Evolutionary conservation across 2,797 vertebrate genomes (phyloP).

Genomic region (Macrochelys suwanniensis): DNA sequence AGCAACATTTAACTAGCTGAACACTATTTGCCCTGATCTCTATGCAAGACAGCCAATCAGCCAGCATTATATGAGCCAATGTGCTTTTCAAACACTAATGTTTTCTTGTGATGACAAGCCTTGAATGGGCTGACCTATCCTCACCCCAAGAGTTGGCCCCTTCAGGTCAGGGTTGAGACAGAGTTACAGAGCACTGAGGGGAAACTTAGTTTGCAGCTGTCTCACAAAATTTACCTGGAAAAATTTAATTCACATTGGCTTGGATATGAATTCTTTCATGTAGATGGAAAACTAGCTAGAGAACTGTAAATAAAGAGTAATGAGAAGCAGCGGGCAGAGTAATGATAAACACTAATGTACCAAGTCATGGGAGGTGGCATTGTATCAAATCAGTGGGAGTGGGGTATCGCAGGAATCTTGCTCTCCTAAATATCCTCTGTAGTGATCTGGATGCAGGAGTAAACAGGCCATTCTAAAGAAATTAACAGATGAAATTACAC

Average conservation of each 20-base stretch:
- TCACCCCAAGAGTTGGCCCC: accelerated
- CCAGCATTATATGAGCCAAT: not conserved
- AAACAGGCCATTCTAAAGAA: not conserved
- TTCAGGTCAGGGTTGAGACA: not conserved
- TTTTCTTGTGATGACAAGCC: not conserved
- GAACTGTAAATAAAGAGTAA: slow-evolving; percentile 48
- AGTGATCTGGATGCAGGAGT: not conserved
- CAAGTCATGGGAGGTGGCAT: slow-evolving; percentile 22
- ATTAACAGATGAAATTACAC: not conserved
- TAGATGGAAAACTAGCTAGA: slow-evolving; percentile 18
- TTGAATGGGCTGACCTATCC: not conserved
- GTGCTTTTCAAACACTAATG: not conserved
- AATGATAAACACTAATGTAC: slow-evolving; percentile 17
- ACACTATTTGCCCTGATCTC: not conserved
- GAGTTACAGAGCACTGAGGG: not conserved
- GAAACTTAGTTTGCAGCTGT: not conserved
- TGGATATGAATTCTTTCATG: slow-evolving; percentile 41
- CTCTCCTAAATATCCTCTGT: not conserved
- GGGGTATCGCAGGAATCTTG: not conserved
- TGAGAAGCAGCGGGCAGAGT: slow-evolving; percentile 49
- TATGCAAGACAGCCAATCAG: not conserved
- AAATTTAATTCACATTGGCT: slow-evolving; percentile 46
- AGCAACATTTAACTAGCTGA: not conserved
- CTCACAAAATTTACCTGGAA: slow-evolving; percentile 45
- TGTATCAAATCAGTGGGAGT: not conserved